Percentiles rank a stretch among this genome's conserved stretches.
These are phyloP conservation scores for Megalonaias nervosa DNA, from an alignment of 1,140 invertebrate genomes.

Conservation along the genomic window DNA sequence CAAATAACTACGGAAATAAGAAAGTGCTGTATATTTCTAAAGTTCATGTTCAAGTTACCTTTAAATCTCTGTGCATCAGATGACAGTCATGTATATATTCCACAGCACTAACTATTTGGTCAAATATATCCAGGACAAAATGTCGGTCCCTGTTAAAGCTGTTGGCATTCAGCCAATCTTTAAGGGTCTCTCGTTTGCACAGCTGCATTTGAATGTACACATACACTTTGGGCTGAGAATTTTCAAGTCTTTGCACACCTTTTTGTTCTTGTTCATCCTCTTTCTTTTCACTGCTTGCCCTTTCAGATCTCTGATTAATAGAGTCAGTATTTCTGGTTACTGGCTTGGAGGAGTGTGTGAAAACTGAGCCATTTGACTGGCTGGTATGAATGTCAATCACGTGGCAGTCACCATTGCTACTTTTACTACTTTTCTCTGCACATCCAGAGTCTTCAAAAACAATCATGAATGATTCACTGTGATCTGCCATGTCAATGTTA, in stretches of 20 bases:
- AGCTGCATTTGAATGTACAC: conserved; percentile 99
- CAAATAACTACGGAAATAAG: too few species aligned
- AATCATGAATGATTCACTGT: conserved; percentile 71
- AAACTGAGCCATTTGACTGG: conserved; percentile 1
- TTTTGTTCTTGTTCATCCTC: conserved; percentile 3
- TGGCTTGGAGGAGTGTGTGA: background rate
- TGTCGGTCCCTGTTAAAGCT: conserved; percentile 66
- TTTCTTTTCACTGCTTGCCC: conserved; percentile 14
- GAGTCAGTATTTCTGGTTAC: background rate
- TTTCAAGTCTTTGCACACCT: background rate
- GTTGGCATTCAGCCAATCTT: conserved; percentile 84
- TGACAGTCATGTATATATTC: conserved; percentile 94
- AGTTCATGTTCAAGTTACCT: conserved; percentile 74
- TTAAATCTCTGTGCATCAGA: conserved; percentile 95
- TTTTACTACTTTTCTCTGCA: conserved; percentile 50
- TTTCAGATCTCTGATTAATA: background rate
- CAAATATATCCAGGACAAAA: conserved; percentile 83
- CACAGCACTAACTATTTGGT: conserved; percentile 94
- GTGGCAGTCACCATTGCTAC: conserved; percentile 33
- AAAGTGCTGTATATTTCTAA: too few species aligned
- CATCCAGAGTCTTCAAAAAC: conserved; percentile 74
- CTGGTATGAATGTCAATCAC: conserved; percentile 9
- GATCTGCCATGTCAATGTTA: conserved; percentile 3
- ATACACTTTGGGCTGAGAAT: conserved; percentile 75
- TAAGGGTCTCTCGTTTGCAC: conserved; percentile 89